Evolutionary conservation across 2,797 vertebrate genomes (phyloP).

Genomic region (Falco berigora): DNA sequence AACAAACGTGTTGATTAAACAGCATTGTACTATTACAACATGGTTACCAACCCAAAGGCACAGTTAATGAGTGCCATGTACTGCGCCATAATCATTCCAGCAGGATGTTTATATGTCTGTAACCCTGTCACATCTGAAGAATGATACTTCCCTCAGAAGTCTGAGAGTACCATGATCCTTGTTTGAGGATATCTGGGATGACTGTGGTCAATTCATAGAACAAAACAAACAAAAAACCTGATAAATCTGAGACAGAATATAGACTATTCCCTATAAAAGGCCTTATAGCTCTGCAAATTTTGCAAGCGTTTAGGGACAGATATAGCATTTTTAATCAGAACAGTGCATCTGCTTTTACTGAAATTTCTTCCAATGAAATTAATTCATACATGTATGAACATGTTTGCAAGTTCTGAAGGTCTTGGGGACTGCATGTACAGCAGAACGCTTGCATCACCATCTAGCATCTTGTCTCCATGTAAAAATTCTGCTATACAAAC

Average conservation of each 20-base stretch:
- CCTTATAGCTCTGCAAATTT: background rate
- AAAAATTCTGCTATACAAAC: background rate
- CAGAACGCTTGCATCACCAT: background rate
- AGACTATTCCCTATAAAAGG: background rate
- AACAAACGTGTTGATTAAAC: background rate
- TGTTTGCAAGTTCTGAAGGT: background rate
- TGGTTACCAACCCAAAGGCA: background rate
- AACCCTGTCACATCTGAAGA: background rate
- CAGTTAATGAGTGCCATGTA: background rate
- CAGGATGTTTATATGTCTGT: background rate
- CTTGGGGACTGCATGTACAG: background rate
- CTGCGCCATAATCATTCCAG: background rate
- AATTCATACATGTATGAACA: background rate
- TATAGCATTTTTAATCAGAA: background rate
- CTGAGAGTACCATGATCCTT: background rate
- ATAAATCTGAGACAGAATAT: background rate
- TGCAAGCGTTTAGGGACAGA: background rate
- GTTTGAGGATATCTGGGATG: background rate
- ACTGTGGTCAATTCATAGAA: background rate
- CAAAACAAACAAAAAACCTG: background rate
- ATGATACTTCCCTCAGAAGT: background rate
- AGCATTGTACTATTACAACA: background rate
- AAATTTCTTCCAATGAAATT: conserved; percentile 22
- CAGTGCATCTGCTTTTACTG: background rate
- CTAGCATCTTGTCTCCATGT: background rate